Evolutionary conservation across 1,140 invertebrate species (phyloP).

Genomic region (Myzus persicae): DNA sequence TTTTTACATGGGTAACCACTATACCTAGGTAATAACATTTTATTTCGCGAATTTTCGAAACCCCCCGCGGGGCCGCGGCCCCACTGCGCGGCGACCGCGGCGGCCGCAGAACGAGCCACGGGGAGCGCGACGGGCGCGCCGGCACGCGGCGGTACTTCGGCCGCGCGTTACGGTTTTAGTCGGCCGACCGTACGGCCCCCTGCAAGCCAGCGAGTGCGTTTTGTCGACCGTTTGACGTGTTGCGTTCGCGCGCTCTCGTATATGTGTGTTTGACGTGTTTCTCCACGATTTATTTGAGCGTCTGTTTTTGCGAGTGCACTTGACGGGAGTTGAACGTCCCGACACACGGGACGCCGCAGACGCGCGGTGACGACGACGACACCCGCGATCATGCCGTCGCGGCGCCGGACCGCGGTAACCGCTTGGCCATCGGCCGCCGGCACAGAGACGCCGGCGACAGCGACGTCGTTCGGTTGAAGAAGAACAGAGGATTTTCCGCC

Average conservation of each 20-base stretch:
- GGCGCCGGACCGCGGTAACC: neutral
- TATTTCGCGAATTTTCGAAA: neutral
- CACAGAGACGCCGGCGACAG: neutral
- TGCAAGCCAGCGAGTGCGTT: too few species aligned
- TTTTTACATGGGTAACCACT: too few species aligned
- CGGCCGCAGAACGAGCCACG: neutral
- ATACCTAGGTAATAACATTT: neutral
- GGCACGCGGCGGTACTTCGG: neutral
- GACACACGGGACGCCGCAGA: neutral
- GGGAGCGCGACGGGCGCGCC: slow-evolving; percentile 39
- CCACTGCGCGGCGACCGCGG: too few species aligned
- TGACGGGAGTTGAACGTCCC: neutral
- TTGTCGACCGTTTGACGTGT: neutral
- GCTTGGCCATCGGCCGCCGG: neutral
- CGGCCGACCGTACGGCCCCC: neutral
- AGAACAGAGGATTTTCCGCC: neutral
- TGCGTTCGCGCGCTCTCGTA: neutral
- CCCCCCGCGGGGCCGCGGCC: too few species aligned
- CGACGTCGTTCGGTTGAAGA: neutral
- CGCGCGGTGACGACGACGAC: neutral
- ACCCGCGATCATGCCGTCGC: neutral
- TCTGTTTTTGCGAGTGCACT: neutral
- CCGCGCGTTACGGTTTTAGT: neutral
- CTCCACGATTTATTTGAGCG: neutral
- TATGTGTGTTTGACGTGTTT: neutral